Base-by-base conservation (phyloP, 23 tunicate genomes). In the Halocynthia aurantium region DNA sequence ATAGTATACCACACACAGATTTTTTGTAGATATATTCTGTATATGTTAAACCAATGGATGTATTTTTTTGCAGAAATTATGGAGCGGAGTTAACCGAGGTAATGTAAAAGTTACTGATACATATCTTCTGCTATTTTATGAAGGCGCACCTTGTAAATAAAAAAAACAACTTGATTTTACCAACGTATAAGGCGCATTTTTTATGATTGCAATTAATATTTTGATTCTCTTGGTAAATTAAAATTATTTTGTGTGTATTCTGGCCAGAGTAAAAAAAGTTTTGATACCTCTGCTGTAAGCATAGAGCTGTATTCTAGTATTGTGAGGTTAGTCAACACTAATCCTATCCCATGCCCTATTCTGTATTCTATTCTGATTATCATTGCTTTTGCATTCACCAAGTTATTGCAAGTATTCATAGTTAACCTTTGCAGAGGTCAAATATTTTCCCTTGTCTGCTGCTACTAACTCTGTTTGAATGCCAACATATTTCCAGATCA, bases 21-120 rank as follows among this genome's bases (percentile, higher is more conserved):
- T 13, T 13, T 58, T 13, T n/a, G 63, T 58, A 58, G 63, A 13
- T 58, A 58, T 58, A 58, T 58, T 13, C 17, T 2, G 17, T 77
- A 62, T 21, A 64, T 51, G 51, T 6, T 40, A 0, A 15, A 69
- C 8, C 71, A 76, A 22, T 10, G 52, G 21, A 15, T 20, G 0
- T 20, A 10, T 51, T 15, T 65, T 15, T 80, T 80, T 80, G 9
- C 72, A 86, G 92, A 58, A 60, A 80, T 7, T 68, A 76, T 67
- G 82, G 81, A 74, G 82, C 77, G 11, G 6, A 19, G 10, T 73
- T 86, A 12, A 69, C 69, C 31, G 92, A 86, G 71, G 92, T 86
- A 52, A 64, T 72, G 62, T 17, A 19, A 20, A 21, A 31, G n/a
- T 10, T 75, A 8, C 52, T 22, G 17, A 77, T 65, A 67, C 10